Evolutionary conservation across 2,888 invertebrate species (phyloP), one percentile per base, ranked within the genome.

Genomic region (Hemistola chrysoprasaria): DNA sequence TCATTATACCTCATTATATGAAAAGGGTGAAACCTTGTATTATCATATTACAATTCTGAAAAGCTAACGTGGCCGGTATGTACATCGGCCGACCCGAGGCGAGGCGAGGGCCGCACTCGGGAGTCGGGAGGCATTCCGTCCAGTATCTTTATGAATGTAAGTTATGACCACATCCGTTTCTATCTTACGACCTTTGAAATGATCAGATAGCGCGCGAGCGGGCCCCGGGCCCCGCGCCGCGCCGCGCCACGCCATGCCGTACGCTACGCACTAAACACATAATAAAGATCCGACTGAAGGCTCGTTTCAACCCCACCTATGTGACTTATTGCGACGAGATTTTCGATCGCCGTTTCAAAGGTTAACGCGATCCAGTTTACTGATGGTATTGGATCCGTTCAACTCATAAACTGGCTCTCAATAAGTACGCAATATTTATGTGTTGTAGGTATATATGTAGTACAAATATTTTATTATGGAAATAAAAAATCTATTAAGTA

Each of bases 181-280:
- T 55, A 56, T 61, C 61, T 62, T 62, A 64, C 55, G 61, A 61
- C 60, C 56, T 65, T 59, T 49, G 50, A 54, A 62, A 59, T 58
- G 71, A 72, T 78, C 74, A 65, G 76, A 77, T 74, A 72, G 64
- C 60, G 55, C 16, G 27, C 20, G 29, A 26, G 53, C 55, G 59
- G 50, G 16, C 2, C 55, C 60, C 50, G n/a, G n/a, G n/a, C n/a
- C n/a, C n/a, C n/a, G n/a, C n/a, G n/a, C n/a, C n/a, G n/a, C n/a
- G n/a, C n/a, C n/a, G n/a, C n/a, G n/a, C n/a, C n/a, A n/a, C n/a
- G n/a, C n/a, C n/a, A n/a, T n/a, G n/a, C n/a, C n/a, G n/a, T n/a
- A 59, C 58, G 62, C 67, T 60, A 56, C 49, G 63, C 70, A 64
- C 72, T 81, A 79, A 80, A 80, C 82, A 80, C 76, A 65, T 71